Conservation (phyloP, 2,113 vertebrate genomes). For the Agapornis roseicollis region DNA sequence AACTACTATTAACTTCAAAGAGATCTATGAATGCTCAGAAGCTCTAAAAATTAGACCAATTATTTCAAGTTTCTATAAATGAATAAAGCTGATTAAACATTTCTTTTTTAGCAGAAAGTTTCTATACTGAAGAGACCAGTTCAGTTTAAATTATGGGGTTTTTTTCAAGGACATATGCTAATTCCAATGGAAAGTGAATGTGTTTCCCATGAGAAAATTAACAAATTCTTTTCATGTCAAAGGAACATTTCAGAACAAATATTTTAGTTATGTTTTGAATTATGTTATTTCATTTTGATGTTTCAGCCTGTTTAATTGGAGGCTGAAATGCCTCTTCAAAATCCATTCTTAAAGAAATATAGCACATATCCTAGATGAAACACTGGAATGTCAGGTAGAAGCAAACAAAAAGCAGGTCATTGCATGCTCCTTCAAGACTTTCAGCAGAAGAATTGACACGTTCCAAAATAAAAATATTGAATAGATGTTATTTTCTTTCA, state of each 20-base stretch:
- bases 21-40: not conserved
- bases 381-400: not conserved
- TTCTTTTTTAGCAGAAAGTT: conserved; percentile 45
- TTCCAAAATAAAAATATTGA: not conserved
- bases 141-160: not conserved
- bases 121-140: not conserved
- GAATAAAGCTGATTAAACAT: conserved; percentile 49
- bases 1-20: conserved; percentile 54
- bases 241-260: conserved; percentile 62
- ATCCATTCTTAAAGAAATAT: not conserved
- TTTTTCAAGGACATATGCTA: conserved; percentile 22
- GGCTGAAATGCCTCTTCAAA: not conserved
- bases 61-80: conserved; percentile 36
- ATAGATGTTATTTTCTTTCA: not conserved
- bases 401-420: conserved; percentile 23
- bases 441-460: not conserved
- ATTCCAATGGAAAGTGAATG: conserved; percentile 7
- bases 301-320: conserved; percentile 1
- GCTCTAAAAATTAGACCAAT: conserved; percentile 40
- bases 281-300: conserved; percentile 55
- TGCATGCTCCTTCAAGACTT: not conserved
- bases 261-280: conserved; percentile 64
- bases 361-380: not conserved
- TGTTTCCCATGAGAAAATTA: conserved; percentile 42
- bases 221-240: conserved; percentile 62